Evolutionary conservation across 2,113 vertebrate genomes (phyloP), one percentile per base, ranked within the genome.

Genomic region (Tenrec ecaudatus): DNA sequence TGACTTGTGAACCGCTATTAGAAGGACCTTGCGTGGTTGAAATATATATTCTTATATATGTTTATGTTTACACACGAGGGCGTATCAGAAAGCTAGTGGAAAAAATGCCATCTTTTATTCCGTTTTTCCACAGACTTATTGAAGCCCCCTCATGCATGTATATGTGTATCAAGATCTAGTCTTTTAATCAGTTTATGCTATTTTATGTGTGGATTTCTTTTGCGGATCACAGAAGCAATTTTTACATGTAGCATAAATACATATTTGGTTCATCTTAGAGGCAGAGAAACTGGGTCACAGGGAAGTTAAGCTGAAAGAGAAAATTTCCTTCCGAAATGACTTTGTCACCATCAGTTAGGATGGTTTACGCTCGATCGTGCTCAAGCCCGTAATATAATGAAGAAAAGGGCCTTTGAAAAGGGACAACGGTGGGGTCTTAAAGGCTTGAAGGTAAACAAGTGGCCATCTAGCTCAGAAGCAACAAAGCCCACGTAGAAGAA

Each of bases 1-100:
- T 78, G 66, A 86, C 40, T 93, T 58, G 89, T 22, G 81, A 89
- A 95, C 19, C 17, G 68, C 27, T 60, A 2, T 68, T 40, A 57
- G 66, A 79, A 85, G 71, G 47, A 88, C 5, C 76, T 79, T 43
- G 78, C 9, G 60, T 66, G 73, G 9, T 33, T 82, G 81, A 88
- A 60, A 91, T 68, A 81, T 6, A 31, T 66, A 25, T 60, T 47
- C 43, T 47, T 47, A 6, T 47, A 47, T 29, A 53, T 77, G 43
- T 16, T 8, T n/a, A 77, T 71, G 88, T 27, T 25, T 47, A 64
- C 10, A 47, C 43, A 47, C 43, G 43, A 6, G 43, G 43, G 43
- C n/a, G 43, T 10, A 47, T 47, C 43, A 47, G 43, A 47, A 47
- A 47, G 10, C 43, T 47, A 47, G 10, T 47, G 43, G 43, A 47